Percentiles rank a stretch among this genome's conserved stretches.
Conservation (phyloP, 2,113 vertebrate species). For the Lamprologus speciosus region DNA sequence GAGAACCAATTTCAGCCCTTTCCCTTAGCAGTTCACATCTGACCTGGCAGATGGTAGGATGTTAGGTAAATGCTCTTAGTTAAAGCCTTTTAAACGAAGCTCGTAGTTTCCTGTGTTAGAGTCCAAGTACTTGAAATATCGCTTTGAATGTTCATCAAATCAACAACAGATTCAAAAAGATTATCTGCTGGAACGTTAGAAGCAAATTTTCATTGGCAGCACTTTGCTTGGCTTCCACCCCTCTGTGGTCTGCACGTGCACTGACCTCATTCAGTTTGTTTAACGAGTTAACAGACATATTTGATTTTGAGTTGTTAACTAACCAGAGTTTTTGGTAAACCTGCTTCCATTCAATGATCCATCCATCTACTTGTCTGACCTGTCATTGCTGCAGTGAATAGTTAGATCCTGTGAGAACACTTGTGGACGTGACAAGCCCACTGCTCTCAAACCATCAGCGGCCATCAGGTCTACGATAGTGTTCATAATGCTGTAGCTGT, state of each 20-base stretch:
- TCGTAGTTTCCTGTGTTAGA: not conserved
- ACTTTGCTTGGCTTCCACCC: not conserved
- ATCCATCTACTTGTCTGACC: not conserved
- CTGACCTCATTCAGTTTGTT: slow-evolving; percentile 58
- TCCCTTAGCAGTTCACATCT: not conserved
- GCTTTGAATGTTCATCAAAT: not conserved
- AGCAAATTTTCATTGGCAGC: not conserved
- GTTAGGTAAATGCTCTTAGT: not conserved
- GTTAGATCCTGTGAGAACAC: slow-evolving; percentile 8
- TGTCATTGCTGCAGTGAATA: not conserved
- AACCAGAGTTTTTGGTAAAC: slow-evolving; percentile 35
- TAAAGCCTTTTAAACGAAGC: not conserved
- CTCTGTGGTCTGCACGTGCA: slow-evolving; percentile 38
- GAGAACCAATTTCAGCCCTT: not conserved
- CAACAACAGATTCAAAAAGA: not conserved
- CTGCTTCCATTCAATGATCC: not conserved
- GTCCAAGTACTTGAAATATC: not conserved
- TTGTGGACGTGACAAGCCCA: not conserved
- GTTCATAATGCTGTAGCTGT: not conserved
- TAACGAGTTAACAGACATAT: slow-evolving; percentile 37
- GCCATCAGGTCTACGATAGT: not conserved
- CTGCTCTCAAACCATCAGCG: slow-evolving; percentile 3
- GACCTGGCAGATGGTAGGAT: not conserved
- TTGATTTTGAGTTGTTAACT: slow-evolving; percentile 49
- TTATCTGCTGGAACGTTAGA: not conserved